These are phyloP conservation scores for Pseudochaenichthys georgianus DNA, from an alignment of 2,797 vertebrate genomes.

Conservation along the genomic window DNA sequence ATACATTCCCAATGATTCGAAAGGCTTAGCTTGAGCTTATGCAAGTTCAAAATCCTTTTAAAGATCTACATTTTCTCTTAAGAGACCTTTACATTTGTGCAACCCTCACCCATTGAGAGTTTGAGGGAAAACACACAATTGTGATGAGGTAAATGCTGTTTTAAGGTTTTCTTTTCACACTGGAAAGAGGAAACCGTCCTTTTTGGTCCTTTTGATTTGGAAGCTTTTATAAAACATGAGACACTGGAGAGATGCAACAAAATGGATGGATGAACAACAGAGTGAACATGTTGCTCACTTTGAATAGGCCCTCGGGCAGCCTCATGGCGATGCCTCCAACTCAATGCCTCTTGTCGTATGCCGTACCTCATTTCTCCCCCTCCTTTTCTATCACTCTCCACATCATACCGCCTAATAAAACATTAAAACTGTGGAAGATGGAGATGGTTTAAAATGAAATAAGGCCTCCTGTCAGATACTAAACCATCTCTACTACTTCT, in stretches of 20 bases:
- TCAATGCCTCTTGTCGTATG: constrained; percentile 43
- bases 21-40: background rate
- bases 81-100: background rate
- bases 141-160: background rate
- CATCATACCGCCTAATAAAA: constrained; percentile 25
- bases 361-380: constrained; percentile 32
- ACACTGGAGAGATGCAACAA: background rate
- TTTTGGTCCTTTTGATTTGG: constrained; percentile 22
- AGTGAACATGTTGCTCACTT: constrained; percentile 40
- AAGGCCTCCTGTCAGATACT: background rate
- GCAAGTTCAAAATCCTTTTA: background rate
- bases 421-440: constrained; percentile 26
- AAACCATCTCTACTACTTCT: constrained; percentile 1
- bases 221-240: constrained; percentile 9
- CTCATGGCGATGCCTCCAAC: constrained; percentile 33
- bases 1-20: background rate
- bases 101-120: background rate
- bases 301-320: constrained; percentile 44
- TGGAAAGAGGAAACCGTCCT: background rate
- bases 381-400: constrained; percentile 3
- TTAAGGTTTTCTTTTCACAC: constrained; percentile 6
- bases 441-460: constrained; percentile 24
- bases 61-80: background rate
- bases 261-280: constrained; percentile 38
- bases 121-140: background rate